Conservation (phyloP, 2,888 invertebrate genomes). For the Monopis laevigella region DNA sequence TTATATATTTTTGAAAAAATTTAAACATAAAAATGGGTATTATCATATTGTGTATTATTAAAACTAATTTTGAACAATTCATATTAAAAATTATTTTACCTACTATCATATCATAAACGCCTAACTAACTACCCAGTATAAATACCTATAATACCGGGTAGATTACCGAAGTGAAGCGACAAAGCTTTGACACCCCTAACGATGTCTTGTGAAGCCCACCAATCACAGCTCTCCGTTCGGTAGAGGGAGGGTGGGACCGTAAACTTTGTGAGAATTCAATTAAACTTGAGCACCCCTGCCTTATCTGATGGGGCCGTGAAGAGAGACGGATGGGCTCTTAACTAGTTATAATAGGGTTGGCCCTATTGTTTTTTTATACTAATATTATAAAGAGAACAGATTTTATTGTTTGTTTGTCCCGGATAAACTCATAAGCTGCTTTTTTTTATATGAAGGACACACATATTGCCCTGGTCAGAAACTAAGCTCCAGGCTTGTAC, state of each 20-base stretch:
- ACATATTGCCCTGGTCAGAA: too few species aligned
- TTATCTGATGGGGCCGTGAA: constrained; percentile 61
- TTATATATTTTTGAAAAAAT: too few species aligned
- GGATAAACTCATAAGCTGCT: too few species aligned
- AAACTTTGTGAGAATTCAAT: constrained; percentile 63
- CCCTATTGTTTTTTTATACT: background rate
- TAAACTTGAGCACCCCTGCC: constrained; percentile 60
- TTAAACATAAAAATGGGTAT: too few species aligned
- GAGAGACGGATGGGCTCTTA: constrained; percentile 22
- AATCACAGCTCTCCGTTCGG: constrained; percentile 40
- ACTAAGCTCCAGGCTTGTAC: too few species aligned
- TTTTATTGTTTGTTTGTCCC: too few species aligned
- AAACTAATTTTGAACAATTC: background rate
- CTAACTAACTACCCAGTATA: too few species aligned
- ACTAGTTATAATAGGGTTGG: constrained; percentile 6
- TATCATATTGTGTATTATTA: too few species aligned
- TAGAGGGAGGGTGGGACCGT: constrained; percentile 46
- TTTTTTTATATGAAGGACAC: too few species aligned
- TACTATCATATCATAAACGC: constrained; percentile 48
- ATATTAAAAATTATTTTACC: background rate
- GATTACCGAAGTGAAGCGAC: too few species aligned
- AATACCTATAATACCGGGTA: too few species aligned
- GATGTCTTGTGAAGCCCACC: constrained; percentile 53
- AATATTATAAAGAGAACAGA: too few species aligned
- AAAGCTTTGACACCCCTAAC: constrained; percentile 4